Conservation (phyloP, 2,888 invertebrate genomes). For the Sepioteuthis lessoniana region DNA sequence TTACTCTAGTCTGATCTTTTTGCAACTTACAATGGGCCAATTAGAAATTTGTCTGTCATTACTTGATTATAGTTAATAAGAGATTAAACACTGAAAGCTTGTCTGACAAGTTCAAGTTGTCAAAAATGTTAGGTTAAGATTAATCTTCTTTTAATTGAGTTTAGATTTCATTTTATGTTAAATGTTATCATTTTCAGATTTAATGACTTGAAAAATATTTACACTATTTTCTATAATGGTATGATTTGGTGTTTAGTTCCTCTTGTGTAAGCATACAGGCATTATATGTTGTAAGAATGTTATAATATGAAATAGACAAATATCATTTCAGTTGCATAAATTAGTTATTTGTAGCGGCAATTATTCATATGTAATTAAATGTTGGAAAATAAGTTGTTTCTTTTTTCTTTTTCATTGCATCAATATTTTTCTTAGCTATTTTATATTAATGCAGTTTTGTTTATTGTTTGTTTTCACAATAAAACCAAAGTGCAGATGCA, state of each 20-base stretch:
- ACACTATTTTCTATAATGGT: not conserved
- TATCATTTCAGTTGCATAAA: no score
- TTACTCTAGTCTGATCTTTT: not conserved
- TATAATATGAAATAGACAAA: no score
- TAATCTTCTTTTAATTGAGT: not conserved
- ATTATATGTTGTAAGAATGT: no score
- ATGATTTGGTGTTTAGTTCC: not conserved
- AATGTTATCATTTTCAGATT: slow-evolving; percentile 18
- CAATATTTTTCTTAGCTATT: no score
- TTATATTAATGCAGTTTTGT: no score
- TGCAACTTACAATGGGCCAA: not conserved
- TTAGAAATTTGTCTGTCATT: not conserved
- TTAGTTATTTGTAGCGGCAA: no score
- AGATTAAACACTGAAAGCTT: not conserved
- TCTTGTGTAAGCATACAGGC: not conserved
- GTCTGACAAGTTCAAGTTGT: not conserved
- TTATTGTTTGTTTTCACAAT: no score
- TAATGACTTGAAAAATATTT: not conserved
- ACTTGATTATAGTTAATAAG: not conserved
- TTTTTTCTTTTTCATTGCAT: no score
- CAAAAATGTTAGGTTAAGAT: not conserved
- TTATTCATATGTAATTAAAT: no score
- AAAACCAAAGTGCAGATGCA: no score
- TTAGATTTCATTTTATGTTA: not conserved
- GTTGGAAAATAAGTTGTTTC: no score